Percentiles rank a stretch among this genome's conserved stretches.
phyloP scores from a whole-genome alignment of 2,113 vertebrate genomes.

The Stegastes partitus region DNA sequence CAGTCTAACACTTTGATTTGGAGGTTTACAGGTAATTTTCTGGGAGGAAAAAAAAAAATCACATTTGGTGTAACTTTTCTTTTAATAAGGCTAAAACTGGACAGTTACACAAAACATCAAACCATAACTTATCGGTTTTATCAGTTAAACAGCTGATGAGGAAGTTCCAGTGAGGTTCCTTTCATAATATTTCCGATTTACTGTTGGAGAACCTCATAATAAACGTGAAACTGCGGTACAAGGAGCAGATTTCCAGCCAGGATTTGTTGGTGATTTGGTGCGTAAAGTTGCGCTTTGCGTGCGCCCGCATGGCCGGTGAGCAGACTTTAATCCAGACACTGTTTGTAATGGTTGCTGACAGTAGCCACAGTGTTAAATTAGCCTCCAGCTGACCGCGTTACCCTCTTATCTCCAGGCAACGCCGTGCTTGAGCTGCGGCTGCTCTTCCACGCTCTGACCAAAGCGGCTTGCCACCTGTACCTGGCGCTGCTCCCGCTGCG shows the following conservation, averaged over 20 bases:
- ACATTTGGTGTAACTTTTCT: no score
- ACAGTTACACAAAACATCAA: no score
- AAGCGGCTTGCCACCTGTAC: slow-evolving; percentile 81
- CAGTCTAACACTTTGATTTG: neutral
- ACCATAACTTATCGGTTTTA: no score
- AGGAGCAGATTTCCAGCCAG: neutral
- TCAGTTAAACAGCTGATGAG: no score
- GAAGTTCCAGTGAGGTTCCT: no score
- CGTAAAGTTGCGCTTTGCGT: slow-evolving; percentile 3
- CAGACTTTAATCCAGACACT: slow-evolving; percentile 71
- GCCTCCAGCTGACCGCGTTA: slow-evolving; percentile 66
- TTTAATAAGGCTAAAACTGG: no score
- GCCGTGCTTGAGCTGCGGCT: slow-evolving; percentile 80
- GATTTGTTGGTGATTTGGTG: neutral
- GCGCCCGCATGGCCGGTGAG: slow-evolving; percentile 10
- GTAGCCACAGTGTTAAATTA: slow-evolving; percentile 69
- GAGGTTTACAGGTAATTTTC: neutral
- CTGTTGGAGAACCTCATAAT: no score
- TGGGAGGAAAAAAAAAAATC: no score
- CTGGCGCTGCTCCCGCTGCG: slow-evolving; percentile 80
- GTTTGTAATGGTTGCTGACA: slow-evolving; percentile 73
- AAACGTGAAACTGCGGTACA: no score
- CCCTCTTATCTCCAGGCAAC: slow-evolving; percentile 77
- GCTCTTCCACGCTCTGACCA: slow-evolving; percentile 80
- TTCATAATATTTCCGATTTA: no score